Conservation (phyloP, 1,140 invertebrate genomes). For the Drosophila murphyi region DNA sequence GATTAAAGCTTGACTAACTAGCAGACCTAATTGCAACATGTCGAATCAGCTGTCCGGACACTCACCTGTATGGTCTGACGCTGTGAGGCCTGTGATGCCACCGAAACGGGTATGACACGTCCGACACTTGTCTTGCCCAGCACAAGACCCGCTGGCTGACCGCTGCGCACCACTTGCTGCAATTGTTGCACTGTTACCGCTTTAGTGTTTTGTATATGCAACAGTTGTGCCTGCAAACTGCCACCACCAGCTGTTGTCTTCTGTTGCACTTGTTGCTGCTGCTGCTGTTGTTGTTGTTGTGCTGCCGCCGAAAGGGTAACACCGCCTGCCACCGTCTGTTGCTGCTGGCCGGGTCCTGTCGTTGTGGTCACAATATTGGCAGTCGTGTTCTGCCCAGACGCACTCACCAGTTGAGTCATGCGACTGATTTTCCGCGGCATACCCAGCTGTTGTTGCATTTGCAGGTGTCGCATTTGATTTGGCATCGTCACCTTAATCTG, state of each 20-base stretch:
- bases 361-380: conserved; percentile 66
- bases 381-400: conserved; percentile 59
- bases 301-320: conserved; percentile 68
- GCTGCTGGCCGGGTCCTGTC: conserved; percentile 55
- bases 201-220: conserved; percentile 85
- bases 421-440: conserved; percentile 87
- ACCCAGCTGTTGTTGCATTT: conserved; percentile 89
- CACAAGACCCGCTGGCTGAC: conserved; percentile 83
- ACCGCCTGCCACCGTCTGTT: conserved; percentile 66
- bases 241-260: conserved; percentile 41
- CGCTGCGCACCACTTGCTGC: conserved; percentile 90
- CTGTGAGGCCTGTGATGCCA: conserved; percentile 78
- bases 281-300: conserved; percentile 51
- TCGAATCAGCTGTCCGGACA: background rate
- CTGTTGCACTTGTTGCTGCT: conserved; percentile 53
- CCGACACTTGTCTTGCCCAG: conserved; percentile 82
- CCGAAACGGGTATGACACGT: conserved; percentile 81
- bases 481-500: conserved; percentile 86
- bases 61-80: conserved; percentile 83
- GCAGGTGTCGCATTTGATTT: conserved; percentile 88
- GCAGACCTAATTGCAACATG: background rate
- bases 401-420: conserved; percentile 86
- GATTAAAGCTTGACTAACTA: too few species aligned
- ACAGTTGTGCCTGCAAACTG: conserved; percentile 75
- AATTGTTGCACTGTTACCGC: conserved; percentile 91